Evolutionary conservation across 2,113 vertebrate genomes (phyloP).

Genomic region (Saguinus imperator): DNA sequence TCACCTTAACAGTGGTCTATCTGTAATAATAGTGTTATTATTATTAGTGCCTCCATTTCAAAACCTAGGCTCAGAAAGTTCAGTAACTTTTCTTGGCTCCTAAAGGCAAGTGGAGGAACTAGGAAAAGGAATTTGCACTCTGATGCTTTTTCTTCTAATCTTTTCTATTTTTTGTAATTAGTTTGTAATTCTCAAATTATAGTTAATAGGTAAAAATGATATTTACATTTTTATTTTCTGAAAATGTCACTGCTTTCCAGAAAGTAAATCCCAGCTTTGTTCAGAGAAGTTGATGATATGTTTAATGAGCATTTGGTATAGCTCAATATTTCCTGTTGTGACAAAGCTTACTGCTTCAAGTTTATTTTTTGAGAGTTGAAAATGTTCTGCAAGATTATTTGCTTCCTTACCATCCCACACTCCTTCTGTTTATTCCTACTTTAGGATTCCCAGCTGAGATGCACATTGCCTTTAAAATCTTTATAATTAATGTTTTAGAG

Average conservation of each 20-base stretch:
- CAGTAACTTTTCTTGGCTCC: background rate
- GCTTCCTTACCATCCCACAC: constrained; percentile 67
- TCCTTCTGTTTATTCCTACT: constrained; percentile 68
- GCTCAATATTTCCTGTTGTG: constrained; percentile 46
- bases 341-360: constrained; percentile 23
- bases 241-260: background rate
- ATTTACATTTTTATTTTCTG: background rate
- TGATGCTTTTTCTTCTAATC: background rate
- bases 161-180: background rate
- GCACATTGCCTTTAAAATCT: background rate
- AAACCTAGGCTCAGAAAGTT: background rate
- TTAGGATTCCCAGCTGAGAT: constrained; percentile 46
- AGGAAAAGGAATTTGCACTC: background rate
- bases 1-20: background rate
- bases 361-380: constrained; percentile 57
- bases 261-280: background rate
- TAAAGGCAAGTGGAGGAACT: background rate
- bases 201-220: background rate
- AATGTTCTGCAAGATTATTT: constrained; percentile 44
- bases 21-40: background rate
- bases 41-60: background rate
- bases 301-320: constrained; percentile 15
- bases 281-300: background rate
- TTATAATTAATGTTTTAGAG: background rate
- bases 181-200: background rate